Percentiles rank a stretch among this genome's conserved stretches.
Conservation (phyloP, 1,140 invertebrate genomes). For the Hycleus cichorii region DNA sequence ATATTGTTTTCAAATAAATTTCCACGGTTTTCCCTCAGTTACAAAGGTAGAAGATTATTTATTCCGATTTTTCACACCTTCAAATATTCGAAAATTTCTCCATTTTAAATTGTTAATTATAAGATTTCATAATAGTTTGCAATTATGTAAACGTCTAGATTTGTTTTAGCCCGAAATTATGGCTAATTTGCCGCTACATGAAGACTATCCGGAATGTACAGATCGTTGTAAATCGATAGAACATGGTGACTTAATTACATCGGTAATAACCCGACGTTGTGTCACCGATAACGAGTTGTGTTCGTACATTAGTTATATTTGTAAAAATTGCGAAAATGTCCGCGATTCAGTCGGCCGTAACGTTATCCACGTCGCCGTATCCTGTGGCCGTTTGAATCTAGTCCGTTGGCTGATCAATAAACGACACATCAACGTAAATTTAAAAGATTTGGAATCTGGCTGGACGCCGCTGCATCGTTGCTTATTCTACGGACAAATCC, state of each 20-base stretch:
- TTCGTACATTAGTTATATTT: constrained; percentile 50
- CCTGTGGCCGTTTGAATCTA: constrained; percentile 54
- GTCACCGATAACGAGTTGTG: constrained; percentile 49
- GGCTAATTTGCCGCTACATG: background rate
- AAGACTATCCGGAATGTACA: constrained; percentile 39
- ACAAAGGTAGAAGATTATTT: no score
- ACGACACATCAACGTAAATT: constrained; percentile 52
- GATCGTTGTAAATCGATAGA: constrained; percentile 50
- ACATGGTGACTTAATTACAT: constrained; percentile 53
- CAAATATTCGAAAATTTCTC: no score
- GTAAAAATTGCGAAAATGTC: constrained; percentile 50
- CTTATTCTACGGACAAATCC: constrained; percentile 68
- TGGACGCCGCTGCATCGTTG: constrained; percentile 69
- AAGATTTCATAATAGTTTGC: no score
- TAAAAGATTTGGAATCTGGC: constrained; percentile 61
- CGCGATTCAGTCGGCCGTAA: constrained; percentile 54
- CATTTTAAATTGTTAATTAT: no score
- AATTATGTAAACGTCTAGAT: no score
- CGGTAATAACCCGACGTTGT: constrained; percentile 51
- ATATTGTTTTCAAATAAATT: no score
- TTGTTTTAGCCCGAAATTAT: no score
- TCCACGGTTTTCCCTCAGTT: no score
- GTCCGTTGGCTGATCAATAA: constrained; percentile 59
- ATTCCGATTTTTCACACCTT: no score
- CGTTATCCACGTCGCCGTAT: constrained; percentile 60